Conservation (phyloP, 2,113 vertebrate genomes). For the Rhinoderma darwinii region DNA sequence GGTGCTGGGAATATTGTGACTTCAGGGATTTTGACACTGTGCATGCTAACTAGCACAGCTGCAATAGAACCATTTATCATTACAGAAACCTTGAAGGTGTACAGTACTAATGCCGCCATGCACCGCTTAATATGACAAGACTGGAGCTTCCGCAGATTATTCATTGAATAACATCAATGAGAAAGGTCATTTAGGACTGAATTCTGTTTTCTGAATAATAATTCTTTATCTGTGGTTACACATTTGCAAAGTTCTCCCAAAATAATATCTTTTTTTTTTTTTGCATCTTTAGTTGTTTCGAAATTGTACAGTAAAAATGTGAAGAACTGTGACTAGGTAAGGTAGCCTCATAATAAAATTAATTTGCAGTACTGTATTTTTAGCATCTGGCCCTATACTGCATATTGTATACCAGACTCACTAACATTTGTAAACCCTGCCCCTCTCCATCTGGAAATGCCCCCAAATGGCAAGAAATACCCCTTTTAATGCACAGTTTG, state of each 20-base stretch:
- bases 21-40: conserved; percentile 60
- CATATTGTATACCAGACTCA: neutral
- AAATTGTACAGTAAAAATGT: neutral
- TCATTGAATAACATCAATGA: conserved; percentile 58
- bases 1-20: conserved; percentile 61
- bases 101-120: conserved; percentile 52
- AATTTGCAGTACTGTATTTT: neutral
- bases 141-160: conserved; percentile 60
- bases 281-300: neutral
- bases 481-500: neutral
- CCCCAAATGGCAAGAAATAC: neutral
- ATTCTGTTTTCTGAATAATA: conserved; percentile 60
- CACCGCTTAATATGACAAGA: conserved; percentile 60
- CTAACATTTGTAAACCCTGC: neutral
- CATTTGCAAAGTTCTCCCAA: conserved; percentile 37
- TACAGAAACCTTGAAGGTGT: conserved; percentile 61
- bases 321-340: neutral
- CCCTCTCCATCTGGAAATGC: neutral
- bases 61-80: conserved; percentile 59
- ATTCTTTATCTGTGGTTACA: conserved; percentile 63
- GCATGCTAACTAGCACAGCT: conserved; percentile 60
- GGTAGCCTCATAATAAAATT: neutral
- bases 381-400: neutral
- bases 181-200: conserved; percentile 62
- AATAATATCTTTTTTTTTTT: conserved; percentile 5